Percentiles rank a stretch among this genome's conserved stretches.
phyloP scores from a whole-genome alignment of 2,113 vertebrate genomes.

The Recurvirostra avosetta region DNA sequence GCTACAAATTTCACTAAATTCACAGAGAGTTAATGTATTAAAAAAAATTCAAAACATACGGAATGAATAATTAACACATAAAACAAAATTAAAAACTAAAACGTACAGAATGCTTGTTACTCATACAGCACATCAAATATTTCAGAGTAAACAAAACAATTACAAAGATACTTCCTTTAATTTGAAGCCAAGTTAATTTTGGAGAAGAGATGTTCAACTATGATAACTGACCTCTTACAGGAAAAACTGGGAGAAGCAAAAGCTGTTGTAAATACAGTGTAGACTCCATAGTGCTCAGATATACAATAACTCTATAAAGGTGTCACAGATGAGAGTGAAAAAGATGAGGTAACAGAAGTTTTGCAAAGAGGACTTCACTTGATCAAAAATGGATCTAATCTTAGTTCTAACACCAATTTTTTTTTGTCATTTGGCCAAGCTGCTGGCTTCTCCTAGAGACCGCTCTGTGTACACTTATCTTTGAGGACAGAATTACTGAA shows the following conservation, averaged over 20 bases:
- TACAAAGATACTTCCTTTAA: conserved; percentile 36
- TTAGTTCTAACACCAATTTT: neutral
- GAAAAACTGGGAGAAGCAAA: conserved; percentile 18
- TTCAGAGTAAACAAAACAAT: conserved; percentile 48
- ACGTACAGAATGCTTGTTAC: neutral
- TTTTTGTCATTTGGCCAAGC: neutral
- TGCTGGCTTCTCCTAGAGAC: neutral
- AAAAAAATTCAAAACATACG: neutral
- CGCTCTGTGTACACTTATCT: neutral
- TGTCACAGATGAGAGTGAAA: neutral
- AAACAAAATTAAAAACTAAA: neutral
- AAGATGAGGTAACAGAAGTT: neutral
- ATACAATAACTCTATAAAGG: neutral
- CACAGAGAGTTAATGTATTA: neutral
- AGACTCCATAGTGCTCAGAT: neutral
- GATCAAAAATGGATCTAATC: neutral
- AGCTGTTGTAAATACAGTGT: neutral
- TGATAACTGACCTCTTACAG: conserved; percentile 28
- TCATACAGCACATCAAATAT: neutral
- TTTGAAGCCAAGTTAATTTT: conserved; percentile 47
- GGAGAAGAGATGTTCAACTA: conserved; percentile 35
- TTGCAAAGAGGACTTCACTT: neutral
- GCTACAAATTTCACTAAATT: neutral
- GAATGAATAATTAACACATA: neutral
- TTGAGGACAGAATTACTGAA: neutral